Evolutionary conservation across 2,888 invertebrate species (phyloP), one percentile per base, ranked within the genome.

Genomic region (Aplocera efformata): DNA sequence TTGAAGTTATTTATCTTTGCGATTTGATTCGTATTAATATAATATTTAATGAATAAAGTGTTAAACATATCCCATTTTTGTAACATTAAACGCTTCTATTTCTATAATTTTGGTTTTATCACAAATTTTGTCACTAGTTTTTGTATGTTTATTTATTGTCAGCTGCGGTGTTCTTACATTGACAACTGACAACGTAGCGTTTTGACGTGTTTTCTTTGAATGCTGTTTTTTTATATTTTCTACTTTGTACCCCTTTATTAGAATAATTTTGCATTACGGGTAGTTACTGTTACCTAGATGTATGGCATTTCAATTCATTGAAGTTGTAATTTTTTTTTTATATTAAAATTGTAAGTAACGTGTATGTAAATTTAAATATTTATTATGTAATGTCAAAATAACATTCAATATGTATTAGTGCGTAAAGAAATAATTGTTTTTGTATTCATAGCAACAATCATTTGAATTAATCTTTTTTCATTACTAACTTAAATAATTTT

Each of bases 11-110:
- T 70, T 51, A 64, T 69, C 60, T 61, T 56, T 47, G 42, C 58
- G 53, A 64, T 56, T 56, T 57, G 52, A 60, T 50, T 60, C 58
- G 51, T 54, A 63, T 65, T 56, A 63, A 67, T n/a, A n/a, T n/a
- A n/a, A n/a, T n/a, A n/a, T n/a, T n/a, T n/a, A n/a, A n/a, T n/a
- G n/a, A 62, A 67, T 64, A 69, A 73, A 54, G 60, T 77, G 39
- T 40, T 32, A 74, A 67, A 79, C 79, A 79, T 79, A 78, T 79
- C 79, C 71, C 61, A 71, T 68, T 54, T 59, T 58, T 68, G 65
- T 72, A 66, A 53, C 56, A 61, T 60, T 60, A 56, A 60, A 60
- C 53, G 48, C 60, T 63, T 60, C 57, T 42, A 66, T 63, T 67
- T 67, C 48, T 55, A 48, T 42, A 35, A 23, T 32, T 36, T 24